Evolutionary conservation across 1,140 invertebrate genomes (phyloP).

Genomic region (Anastatus disparis): DNA sequence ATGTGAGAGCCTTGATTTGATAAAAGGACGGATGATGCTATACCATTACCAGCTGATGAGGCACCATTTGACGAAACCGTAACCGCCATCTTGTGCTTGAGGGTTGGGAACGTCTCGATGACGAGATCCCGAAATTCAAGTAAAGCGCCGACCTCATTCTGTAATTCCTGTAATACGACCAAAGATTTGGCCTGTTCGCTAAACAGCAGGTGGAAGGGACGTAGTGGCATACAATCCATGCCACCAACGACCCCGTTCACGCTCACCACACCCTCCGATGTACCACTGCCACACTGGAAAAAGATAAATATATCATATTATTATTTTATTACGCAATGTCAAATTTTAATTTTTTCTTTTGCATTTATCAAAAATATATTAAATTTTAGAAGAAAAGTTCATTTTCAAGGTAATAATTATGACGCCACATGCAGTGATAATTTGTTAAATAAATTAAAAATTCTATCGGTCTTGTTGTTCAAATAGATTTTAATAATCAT

Average conservation of each 20-base stretch:
- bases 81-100: conserved; percentile 80
- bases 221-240: conserved; percentile 79
- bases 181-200: conserved; percentile 84
- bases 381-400: no score
- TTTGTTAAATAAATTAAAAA: neutral
- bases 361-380: no score
- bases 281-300: conserved; percentile 58
- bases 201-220: conserved; percentile 81
- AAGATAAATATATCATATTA: conserved; percentile 19
- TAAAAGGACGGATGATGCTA: conserved; percentile 58
- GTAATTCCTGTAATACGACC: conserved; percentile 82
- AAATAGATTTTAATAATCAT: no score
- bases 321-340: no score
- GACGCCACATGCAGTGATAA: neutral
- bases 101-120: conserved; percentile 90
- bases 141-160: conserved; percentile 89
- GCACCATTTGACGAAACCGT: conserved; percentile 52
- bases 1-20: conserved; percentile 55
- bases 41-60: conserved; percentile 40
- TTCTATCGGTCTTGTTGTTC: neutral
- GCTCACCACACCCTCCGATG: conserved; percentile 56
- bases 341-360: neutral
- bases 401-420: no score
- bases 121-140: conserved; percentile 90
- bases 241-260: conserved; percentile 68